Evolutionary conservation across 2,888 invertebrate genomes (phyloP).

Genomic region (Synanthedon formicaeformis): DNA sequence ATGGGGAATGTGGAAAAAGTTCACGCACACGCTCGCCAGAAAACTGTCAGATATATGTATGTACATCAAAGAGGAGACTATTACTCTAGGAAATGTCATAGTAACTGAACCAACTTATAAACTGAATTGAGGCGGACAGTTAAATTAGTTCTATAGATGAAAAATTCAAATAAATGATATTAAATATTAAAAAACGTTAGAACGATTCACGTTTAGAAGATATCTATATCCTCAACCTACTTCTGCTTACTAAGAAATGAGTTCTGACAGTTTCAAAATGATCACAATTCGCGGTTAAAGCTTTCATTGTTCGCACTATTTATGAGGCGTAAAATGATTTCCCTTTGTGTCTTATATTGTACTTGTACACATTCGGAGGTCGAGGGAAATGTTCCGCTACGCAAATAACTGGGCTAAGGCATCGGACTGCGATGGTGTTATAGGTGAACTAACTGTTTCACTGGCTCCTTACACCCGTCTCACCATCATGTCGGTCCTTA

Average conservation of each 20-base stretch:
- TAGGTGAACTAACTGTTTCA: slow-evolving; percentile 43
- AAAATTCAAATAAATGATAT: no score
- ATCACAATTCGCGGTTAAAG: background rate
- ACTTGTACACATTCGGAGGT: background rate
- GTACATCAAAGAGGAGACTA: no score
- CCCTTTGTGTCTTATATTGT: background rate
- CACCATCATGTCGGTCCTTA: slow-evolving; percentile 18
- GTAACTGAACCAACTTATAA: no score
- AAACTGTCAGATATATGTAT: no score
- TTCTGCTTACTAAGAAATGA: no score
- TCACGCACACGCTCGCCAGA: background rate
- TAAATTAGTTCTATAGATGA: no score
- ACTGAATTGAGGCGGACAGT: no score
- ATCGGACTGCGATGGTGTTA: slow-evolving; percentile 25
- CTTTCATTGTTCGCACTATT: background rate
- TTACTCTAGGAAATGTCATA: no score
- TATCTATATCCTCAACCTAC: no score
- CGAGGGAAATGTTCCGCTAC: slow-evolving; percentile 34
- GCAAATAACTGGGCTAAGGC: slow-evolving; percentile 39
- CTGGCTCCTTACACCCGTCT: slow-evolving; percentile 5
- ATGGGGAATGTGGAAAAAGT: background rate
- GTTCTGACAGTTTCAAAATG: background rate
- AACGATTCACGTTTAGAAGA: no score
- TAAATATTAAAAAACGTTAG: no score
- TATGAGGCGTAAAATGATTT: background rate